Evolutionary conservation across 2,888 invertebrate genomes (phyloP), one percentile per base, ranked within the genome.

Genomic region (Terebella lapidaria): DNA sequence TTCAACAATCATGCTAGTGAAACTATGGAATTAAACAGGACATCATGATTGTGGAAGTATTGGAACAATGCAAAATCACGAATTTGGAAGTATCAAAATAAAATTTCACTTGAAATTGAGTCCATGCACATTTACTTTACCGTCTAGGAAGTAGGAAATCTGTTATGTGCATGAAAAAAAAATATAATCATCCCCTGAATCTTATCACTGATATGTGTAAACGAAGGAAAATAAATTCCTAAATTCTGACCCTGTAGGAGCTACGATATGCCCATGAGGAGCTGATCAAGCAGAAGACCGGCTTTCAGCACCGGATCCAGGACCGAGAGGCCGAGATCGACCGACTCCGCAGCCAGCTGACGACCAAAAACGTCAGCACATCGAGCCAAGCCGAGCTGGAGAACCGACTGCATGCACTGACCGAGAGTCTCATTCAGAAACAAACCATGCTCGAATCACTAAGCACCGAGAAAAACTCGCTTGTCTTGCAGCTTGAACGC

Each of bases 401-500:
- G 72, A 77, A 81, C 26, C 72, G 83, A 30, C 74, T 84, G 1
- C 79, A 81, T 59, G 71, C 79, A 1, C 82, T 94, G 20, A 92
- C 93, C 0, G 88, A 92, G 74, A 90, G 89, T 51, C 82, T 94
- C 35, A 89, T 94, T 59, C 86, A 89, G 73, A 92, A 91, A 75
- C 94, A 94, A 80, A 88, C 88, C 49, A 86, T 87, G 67, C 83
- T 94, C n/a, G 94, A 94, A 76, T 84, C 87, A 24, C 83, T 91
- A 47, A 86, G 91, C 58, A 89, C 90, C 0, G 93, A 94, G 73
- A 88, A 91, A 74, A 92, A 92, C 82, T 91, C 92, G 24, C 82
- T 94, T 56, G 85, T 86, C 68, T 84, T 94, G 70, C 92, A 93
- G 75, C 79, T 93, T 71, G 93, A 94, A 76, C 88, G 91, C 61